Evolutionary conservation across 2,888 invertebrate species (phyloP).

Genomic region (Phymatocera aterrima): DNA sequence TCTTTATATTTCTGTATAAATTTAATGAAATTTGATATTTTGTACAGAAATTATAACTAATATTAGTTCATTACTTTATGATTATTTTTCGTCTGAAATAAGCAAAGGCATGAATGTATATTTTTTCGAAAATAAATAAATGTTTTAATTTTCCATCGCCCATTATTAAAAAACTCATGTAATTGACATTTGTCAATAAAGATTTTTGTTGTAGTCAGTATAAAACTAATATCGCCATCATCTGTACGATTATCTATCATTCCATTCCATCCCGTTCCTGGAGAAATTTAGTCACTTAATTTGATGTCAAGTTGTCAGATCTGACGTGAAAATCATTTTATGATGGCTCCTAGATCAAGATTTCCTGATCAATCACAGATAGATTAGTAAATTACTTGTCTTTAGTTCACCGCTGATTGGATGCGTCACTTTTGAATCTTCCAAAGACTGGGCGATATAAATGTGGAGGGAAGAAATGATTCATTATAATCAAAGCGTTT

Average conservation of each 20-base stretch:
- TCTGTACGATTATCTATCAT: neutral
- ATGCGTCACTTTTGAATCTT: neutral
- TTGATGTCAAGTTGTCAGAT: neutral
- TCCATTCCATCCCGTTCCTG: neutral
- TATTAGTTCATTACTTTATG: neutral
- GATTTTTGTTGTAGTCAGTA: neutral
- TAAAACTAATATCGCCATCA: neutral
- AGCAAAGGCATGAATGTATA: neutral
- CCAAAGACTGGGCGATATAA: neutral
- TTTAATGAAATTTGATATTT: neutral
- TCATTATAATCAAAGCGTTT: neutral
- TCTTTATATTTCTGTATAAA: neutral
- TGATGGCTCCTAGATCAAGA: neutral
- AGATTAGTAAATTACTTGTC: neutral
- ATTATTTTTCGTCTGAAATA: neutral
- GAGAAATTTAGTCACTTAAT: neutral
- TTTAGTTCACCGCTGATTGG: neutral
- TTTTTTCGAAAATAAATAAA: neutral
- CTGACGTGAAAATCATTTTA: neutral
- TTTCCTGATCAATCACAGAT: neutral
- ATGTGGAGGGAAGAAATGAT: neutral
- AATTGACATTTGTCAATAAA: constrained; percentile 26
- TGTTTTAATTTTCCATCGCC: neutral
- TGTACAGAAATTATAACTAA: neutral
- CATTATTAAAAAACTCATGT: neutral